phyloP scores from a whole-genome alignment of 2,888 invertebrate species.

The Macrosoma leucophasiata region DNA sequence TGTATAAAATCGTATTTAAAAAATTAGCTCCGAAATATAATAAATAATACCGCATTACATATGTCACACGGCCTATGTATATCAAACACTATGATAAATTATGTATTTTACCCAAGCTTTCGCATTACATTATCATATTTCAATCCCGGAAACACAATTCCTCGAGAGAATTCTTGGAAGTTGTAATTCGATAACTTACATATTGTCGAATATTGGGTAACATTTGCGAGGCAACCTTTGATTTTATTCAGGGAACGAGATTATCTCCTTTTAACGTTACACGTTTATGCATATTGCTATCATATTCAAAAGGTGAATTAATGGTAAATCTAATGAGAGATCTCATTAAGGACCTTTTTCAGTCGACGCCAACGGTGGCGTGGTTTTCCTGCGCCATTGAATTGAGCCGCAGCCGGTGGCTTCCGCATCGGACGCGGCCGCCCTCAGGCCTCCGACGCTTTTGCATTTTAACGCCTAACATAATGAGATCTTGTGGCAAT shows the following conservation, averaged over 20 bases:
- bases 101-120: too few relatives aligned
- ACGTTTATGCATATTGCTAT: background rate
- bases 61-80: too few relatives aligned
- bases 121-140: constrained; percentile 13
- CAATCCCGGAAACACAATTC: constrained; percentile 7
- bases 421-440: constrained; percentile 45
- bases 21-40: too few relatives aligned
- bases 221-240: too few relatives aligned
- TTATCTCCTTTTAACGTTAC: background rate
- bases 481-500: constrained; percentile 54
- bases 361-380: constrained; percentile 36
- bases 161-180: constrained; percentile 1
- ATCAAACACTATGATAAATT: too few relatives aligned
- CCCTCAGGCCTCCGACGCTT: constrained; percentile 44
- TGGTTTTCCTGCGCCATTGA: constrained; percentile 56
- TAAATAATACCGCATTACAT: too few relatives aligned
- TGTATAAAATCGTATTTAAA: too few relatives aligned
- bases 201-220: too few relatives aligned
- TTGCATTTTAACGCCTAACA: constrained; percentile 54
- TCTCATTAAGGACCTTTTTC: constrained; percentile 54
- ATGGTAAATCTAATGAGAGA: constrained; percentile 45
- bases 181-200: too few relatives aligned
- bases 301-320: constrained; percentile 5
- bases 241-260: too few relatives aligned
- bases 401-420: constrained; percentile 44